A percentile compares a stretch with the other conserved stretches of the same genome.
Conservation (phyloP, 30 jellyfish, hydroid and myxozoan species). For the Chrysaora quinquecirrha region DNA sequence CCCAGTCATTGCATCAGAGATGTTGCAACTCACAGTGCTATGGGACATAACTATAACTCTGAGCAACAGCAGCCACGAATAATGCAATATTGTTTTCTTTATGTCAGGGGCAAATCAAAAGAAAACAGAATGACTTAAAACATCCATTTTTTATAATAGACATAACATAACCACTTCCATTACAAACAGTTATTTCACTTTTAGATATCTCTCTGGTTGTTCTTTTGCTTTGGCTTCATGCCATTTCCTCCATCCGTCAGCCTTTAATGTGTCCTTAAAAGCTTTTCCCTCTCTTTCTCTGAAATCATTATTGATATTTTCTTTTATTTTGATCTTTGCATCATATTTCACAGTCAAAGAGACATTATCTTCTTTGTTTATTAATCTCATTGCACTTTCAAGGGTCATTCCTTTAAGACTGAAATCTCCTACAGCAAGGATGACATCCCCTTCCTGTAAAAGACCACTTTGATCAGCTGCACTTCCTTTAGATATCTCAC, state of each 20-base stretch:
- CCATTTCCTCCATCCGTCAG: constrained; percentile 73
- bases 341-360: constrained; percentile 58
- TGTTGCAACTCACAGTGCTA: no score
- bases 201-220: constrained; percentile 55
- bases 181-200: constrained; percentile 6
- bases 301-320: constrained; percentile 25
- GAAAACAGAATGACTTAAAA: no score
- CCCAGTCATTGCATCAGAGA: no score
- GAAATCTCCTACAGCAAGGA: constrained; percentile 71
- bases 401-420: constrained; percentile 36
- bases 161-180: no score
- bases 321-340: constrained; percentile 39
- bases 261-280: constrained; percentile 47
- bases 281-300: constrained; percentile 45
- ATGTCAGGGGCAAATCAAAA: no score
- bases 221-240: constrained; percentile 61
- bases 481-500: constrained; percentile 55
- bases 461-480: constrained; percentile 52
- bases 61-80: no score
- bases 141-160: no score
- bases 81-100: no score
- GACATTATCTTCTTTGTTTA: constrained; percentile 42
- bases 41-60: no score
- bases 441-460: constrained; percentile 63
- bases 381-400: constrained; percentile 41